These are phyloP conservation scores for Dromiciops gliroides DNA, from an alignment of 2,113 vertebrate species.

Conservation along the genomic window DNA sequence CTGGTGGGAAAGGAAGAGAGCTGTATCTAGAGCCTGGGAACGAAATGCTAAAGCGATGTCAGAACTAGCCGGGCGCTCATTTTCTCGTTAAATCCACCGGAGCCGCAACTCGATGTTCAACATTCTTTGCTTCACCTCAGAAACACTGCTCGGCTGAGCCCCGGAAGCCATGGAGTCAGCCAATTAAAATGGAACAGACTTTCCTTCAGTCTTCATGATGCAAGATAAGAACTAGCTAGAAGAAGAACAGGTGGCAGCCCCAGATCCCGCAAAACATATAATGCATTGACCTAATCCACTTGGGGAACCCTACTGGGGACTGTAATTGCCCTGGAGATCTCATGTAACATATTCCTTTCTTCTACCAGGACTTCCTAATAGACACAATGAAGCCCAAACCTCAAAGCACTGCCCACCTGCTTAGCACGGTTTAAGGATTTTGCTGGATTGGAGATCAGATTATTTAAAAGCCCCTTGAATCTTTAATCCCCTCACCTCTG, in stretches of 20 bases:
- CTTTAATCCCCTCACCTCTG: background rate
- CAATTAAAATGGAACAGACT: fast-evolving
- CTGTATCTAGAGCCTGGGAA: background rate
- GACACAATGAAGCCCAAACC: background rate
- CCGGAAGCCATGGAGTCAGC: background rate
- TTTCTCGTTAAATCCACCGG: background rate
- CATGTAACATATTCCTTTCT: background rate
- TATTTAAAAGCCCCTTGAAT: background rate
- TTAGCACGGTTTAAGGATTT: background rate
- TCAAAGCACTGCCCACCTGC: background rate
- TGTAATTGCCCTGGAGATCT: background rate
- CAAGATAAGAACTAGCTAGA: background rate
- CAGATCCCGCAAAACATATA: background rate
- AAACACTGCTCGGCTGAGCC: background rate
- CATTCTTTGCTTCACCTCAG: background rate
- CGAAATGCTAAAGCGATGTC: background rate
- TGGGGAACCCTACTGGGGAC: background rate
- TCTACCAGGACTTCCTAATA: background rate
- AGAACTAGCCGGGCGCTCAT: fast-evolving
- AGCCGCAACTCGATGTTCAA: background rate
- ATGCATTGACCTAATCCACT: background rate
- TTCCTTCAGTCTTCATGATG: background rate
- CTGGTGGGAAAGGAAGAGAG: background rate
- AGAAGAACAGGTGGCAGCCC: background rate
- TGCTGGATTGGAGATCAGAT: background rate